Conservation (phyloP, 2,888 invertebrate species). For the Caenorhabditis uteleia region DNA sequence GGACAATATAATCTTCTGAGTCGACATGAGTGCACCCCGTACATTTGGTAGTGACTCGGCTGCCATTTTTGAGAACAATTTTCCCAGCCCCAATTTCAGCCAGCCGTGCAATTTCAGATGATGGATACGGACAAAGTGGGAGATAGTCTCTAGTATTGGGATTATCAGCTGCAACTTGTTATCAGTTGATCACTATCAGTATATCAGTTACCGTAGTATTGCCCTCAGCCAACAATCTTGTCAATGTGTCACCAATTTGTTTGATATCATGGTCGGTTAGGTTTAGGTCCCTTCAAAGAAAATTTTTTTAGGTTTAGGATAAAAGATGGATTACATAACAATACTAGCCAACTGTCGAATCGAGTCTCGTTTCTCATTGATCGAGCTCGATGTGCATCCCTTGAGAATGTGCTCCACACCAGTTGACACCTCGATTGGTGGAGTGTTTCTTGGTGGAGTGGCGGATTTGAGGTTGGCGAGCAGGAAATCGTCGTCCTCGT, state of each 20-base stretch:
- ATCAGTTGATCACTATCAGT: background rate
- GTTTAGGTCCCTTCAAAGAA: constrained; percentile 3
- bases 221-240: constrained; percentile 26
- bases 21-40: constrained; percentile 6
- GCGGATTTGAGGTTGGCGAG: background rate
- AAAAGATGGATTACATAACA: background rate
- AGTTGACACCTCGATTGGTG: no score
- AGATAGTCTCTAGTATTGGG: constrained; percentile 15
- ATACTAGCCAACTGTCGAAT: background rate
- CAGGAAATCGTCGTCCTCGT: constrained; percentile 22
- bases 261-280: constrained; percentile 12
- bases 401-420: constrained; percentile 7
- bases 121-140: constrained; percentile 9
- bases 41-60: constrained; percentile 22
- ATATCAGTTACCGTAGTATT: constrained; percentile 13
- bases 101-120: constrained; percentile 12
- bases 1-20: constrained; percentile 18
- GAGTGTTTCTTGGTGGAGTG: background rate
- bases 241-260: constrained; percentile 24
- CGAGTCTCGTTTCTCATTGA: constrained; percentile 22
- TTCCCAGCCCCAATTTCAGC: constrained; percentile 23
- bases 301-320: constrained; percentile 1
- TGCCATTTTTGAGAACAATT: constrained; percentile 26
- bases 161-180: background rate
- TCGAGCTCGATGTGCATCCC: constrained; percentile 7